phyloP scores from a whole-genome alignment of 2,113 vertebrate species.

The Rhombomys opimus region DNA sequence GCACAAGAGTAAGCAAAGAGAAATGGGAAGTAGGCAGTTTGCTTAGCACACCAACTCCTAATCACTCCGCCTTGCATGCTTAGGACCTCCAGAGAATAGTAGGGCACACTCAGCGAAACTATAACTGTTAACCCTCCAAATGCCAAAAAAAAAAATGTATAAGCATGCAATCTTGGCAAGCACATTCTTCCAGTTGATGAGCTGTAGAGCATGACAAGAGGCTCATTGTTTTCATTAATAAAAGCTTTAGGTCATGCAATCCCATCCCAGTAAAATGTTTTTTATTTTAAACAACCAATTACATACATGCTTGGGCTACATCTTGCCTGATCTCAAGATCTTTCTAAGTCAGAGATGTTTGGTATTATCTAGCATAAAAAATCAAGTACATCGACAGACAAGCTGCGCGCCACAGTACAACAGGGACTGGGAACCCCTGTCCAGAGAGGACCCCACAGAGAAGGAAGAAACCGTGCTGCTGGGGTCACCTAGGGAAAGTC shows the following conservation, averaged over 20 bases:
- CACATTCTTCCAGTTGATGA: background rate
- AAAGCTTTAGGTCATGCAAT: background rate
- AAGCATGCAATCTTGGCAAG: background rate
- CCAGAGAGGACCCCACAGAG: too few relatives aligned
- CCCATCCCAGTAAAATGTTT: background rate
- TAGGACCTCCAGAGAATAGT: background rate
- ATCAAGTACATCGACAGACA: background rate
- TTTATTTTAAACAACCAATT: background rate
- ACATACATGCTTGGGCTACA: background rate
- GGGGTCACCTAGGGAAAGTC: too few relatives aligned
- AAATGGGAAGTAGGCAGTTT: background rate
- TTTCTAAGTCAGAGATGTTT: conserved; percentile 9
- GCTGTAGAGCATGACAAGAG: background rate
- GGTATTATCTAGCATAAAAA: background rate
- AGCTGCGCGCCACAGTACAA: too few relatives aligned
- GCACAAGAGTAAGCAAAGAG: background rate
- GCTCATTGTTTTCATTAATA: background rate
- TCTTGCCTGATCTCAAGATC: background rate
- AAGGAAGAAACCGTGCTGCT: too few relatives aligned
- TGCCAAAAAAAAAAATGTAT: background rate
- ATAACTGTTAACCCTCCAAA: background rate
- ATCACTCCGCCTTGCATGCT: background rate
- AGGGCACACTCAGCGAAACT: background rate
- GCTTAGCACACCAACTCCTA: background rate
- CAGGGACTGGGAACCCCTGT: too few relatives aligned